Evolutionary conservation across 1,140 invertebrate species (phyloP).

Genomic region (Leguminivora glycinivorella): DNA sequence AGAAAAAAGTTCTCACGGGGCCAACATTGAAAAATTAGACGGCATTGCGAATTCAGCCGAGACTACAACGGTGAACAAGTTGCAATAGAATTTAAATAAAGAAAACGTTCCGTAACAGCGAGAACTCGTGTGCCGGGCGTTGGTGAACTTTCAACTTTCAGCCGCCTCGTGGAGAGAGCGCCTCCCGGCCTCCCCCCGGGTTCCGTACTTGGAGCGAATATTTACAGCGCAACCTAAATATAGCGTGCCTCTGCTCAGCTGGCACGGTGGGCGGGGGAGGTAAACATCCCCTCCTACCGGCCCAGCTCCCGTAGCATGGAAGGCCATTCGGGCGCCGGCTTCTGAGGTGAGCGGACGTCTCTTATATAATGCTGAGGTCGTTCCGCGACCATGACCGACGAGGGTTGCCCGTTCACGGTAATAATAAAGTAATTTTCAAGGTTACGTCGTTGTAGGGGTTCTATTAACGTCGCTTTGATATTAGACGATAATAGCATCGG

Average conservation of each 20-base stretch:
- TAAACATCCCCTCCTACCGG: slow-evolving; percentile 56
- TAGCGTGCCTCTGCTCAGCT: slow-evolving; percentile 76
- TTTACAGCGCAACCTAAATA: slow-evolving; percentile 78
- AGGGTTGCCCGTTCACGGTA: slow-evolving; percentile 58
- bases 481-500: slow-evolving; percentile 17
- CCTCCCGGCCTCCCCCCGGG: slow-evolving; percentile 40
- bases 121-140: slow-evolving; percentile 66
- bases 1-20: slow-evolving; percentile 39
- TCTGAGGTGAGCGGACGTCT: slow-evolving; percentile 61
- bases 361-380: slow-evolving; percentile 47
- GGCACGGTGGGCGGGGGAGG: slow-evolving; percentile 65
- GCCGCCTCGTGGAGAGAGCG: slow-evolving; percentile 58
- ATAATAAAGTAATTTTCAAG: slow-evolving; percentile 62
- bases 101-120: slow-evolving; percentile 69
- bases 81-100: slow-evolving; percentile 76
- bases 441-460: slow-evolving; percentile 42
- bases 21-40: slow-evolving; percentile 61
- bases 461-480: slow-evolving; percentile 30
- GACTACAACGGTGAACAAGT: slow-evolving; percentile 65
- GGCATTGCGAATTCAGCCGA: slow-evolving; percentile 61
- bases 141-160: slow-evolving; percentile 78
- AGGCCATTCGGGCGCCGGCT: slow-evolving; percentile 65
- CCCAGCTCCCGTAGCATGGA: slow-evolving; percentile 39
- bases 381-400: slow-evolving; percentile 67
- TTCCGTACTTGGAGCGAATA: slow-evolving; percentile 76